Base-by-base conservation (phyloP, 2,888 invertebrate species). In the Disparrhopalites patrizii region DNA sequence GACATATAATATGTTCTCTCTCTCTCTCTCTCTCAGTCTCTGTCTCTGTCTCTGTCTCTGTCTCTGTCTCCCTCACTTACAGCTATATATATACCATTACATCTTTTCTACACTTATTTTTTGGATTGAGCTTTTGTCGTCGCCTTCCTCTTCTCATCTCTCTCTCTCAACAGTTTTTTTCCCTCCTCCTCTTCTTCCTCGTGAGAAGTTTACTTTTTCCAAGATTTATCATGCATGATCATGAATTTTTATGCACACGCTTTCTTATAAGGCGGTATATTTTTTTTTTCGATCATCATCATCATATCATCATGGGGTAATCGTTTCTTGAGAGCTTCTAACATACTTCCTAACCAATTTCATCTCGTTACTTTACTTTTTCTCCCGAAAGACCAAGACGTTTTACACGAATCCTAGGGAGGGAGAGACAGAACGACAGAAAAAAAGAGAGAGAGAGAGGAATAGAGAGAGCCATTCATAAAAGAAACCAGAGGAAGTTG, bases 141-240 rank as follows among this genome's bases (percentile, higher is more conserved):
- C 47, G 3, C 25, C 47, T 23, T 25, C 25, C 47, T 18, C 23
- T 47, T n/a, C n/a, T n/a, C n/a, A n/a, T n/a, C 47, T 47, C 47
- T 47, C 40, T 7, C 40, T 40, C 47, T 36, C 33, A 18, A 13
- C 18, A 10, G 7, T 36, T 56, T 25, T 20, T 25, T 47, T 25
- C 10, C 47, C 8, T 2, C 18, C 8, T 23, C 36, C 52, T 62
- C 55, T 62, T 62, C 57, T 52, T 52, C 62, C 31, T 62, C 62
- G 62, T 62, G 62, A 62, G 62, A 62, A 40, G 52, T 62, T 62
- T 52, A 52, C 56, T 62, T 51, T 51, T 50, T 52, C 52, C 62
- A 62, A 62, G 52, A 62, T 62, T 62, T 62, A 54, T 62, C 62
- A 62, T 62, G 62, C 62, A 62, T 62, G 62, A 62, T 62, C 62